phyloP scores from a whole-genome alignment of 2,113 vertebrate genomes.

The Setophaga petechia region DNA sequence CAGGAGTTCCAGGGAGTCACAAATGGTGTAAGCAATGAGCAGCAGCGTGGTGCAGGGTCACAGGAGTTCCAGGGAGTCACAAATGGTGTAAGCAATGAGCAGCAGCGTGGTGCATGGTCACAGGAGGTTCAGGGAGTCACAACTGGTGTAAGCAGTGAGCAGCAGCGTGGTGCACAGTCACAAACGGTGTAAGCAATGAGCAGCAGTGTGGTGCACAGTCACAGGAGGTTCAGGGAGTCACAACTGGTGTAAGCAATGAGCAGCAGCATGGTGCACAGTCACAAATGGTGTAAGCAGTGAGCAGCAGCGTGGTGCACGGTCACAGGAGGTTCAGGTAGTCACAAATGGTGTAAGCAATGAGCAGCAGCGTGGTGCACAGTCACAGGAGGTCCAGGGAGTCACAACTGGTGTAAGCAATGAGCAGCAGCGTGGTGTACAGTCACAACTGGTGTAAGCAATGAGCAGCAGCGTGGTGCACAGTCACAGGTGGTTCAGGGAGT shows the following conservation, averaged over 20 bases:
- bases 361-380: too few relatives aligned
- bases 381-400: too few relatives aligned
- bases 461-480: too few relatives aligned
- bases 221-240: not conserved
- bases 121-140: not conserved
- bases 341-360: too few relatives aligned
- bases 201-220: rapidly evolving
- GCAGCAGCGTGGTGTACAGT: rapidly evolving
- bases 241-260: not conserved
- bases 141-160: not conserved
- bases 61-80: not conserved
- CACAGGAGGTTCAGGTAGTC: too few relatives aligned
- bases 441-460: not conserved
- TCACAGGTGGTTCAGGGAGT: too few relatives aligned
- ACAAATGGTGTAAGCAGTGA: too few relatives aligned
- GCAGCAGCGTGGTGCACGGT: too few relatives aligned
- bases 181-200: not conserved
- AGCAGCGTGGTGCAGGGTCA: not conserved
- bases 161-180: rapidly evolving
- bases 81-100: not conserved
- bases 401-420: too few relatives aligned
- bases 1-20: not conserved
- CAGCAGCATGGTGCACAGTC: too few relatives aligned
- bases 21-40: not conserved
- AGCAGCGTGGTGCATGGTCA: rapidly evolving